Conservation (phyloP, 1,140 invertebrate genomes). For the Chrysomallon squamiferum region DNA sequence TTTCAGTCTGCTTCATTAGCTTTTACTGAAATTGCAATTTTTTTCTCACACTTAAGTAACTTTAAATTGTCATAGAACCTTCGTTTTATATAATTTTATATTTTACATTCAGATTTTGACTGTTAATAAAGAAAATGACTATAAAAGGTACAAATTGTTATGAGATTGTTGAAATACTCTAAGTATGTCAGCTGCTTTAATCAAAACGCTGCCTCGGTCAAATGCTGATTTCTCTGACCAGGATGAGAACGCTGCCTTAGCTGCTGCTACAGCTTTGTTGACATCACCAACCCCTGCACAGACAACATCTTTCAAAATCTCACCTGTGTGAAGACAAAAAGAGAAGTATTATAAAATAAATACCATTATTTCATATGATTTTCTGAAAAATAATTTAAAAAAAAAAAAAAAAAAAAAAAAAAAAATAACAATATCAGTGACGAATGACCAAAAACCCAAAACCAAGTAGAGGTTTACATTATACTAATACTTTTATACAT, state of each 20-base stretch:
- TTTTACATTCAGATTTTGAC: too few species aligned
- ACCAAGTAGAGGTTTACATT: not conserved
- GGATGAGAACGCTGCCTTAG: conserved; percentile 39
- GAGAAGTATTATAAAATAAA: not conserved
- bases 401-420: not conserved
- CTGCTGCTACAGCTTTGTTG: conserved; percentile 43
- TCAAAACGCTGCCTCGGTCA: conserved; percentile 55
- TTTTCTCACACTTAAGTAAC: too few species aligned
- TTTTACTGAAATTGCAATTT: too few species aligned
- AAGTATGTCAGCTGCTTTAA: conserved; percentile 52
- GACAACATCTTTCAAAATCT: conserved; percentile 35
- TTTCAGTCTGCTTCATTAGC: too few species aligned
- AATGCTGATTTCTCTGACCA: conserved; percentile 56
- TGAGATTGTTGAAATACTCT: conserved; percentile 48
- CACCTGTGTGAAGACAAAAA: conserved; percentile 32
- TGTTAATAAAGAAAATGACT: too few species aligned
- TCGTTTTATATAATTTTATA: too few species aligned
- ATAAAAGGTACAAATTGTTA: too few species aligned
- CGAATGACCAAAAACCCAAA: not conserved
- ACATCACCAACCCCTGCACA: conserved; percentile 50
- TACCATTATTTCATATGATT: not conserved
- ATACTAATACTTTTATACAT: not conserved
- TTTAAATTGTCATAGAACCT: too few species aligned
- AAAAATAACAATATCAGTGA: not conserved
- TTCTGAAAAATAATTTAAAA: not conserved